phyloP scores from a whole-genome alignment of 2,797 vertebrate genomes.

The Cichlasoma orientale region DNA sequence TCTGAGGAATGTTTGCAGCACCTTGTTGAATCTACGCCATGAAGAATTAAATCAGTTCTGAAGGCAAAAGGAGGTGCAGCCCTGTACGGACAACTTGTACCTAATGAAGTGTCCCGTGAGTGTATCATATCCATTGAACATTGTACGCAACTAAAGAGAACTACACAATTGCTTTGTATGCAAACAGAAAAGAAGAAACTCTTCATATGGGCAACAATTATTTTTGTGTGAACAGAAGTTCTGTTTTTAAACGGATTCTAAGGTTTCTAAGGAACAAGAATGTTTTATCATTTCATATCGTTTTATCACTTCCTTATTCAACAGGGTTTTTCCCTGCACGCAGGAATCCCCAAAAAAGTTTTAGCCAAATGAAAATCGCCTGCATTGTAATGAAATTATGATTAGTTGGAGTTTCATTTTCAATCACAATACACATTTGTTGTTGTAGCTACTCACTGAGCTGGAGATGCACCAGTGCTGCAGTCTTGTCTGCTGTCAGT shows the following conservation, averaged over 20 bases:
- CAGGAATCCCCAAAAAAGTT: not conserved
- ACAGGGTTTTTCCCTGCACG: not conserved
- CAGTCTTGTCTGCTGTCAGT: slow-evolving; percentile 90
- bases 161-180: not conserved
- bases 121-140: not conserved
- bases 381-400: not conserved
- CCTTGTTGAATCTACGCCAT: no score
- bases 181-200: no score
- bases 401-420: not conserved
- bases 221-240: not conserved
- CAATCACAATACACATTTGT: not conserved
- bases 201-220: not conserved
- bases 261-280: not conserved
- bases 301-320: not conserved
- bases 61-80: not conserved
- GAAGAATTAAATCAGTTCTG: not conserved
- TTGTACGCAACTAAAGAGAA: not conserved
- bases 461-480: slow-evolving; percentile 90
- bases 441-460: slow-evolving; percentile 82
- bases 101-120: not conserved
- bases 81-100: not conserved
- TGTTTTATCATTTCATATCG: not conserved
- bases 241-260: not conserved
- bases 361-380: not conserved
- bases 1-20: no score